A percentile compares a stretch with the other conserved stretches of the same genome.
These are phyloP conservation scores for Chrysolina americana DNA, from an alignment of 2,888 invertebrate genomes.

Conservation along the genomic window DNA sequence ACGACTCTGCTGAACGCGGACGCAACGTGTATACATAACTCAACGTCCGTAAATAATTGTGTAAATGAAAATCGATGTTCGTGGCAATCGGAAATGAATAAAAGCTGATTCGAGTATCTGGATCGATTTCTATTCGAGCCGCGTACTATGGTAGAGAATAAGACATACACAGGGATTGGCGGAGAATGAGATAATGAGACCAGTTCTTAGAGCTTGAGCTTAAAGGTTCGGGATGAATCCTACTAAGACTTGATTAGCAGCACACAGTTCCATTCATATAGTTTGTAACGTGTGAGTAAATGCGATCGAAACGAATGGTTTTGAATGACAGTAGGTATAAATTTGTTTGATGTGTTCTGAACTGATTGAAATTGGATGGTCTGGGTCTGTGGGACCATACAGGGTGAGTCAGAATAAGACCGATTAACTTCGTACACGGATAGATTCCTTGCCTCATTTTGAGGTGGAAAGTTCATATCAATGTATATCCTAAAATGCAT, in stretches of 20 bases:
- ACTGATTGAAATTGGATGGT: too few relatives aligned
- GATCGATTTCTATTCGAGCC: not conserved
- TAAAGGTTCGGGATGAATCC: not conserved
- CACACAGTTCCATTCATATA: not conserved
- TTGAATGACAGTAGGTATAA: too few relatives aligned
- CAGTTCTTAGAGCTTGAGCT: not conserved
- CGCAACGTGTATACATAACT: not conserved
- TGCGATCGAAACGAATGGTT: not conserved
- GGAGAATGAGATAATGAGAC: not conserved
- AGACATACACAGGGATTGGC: not conserved
- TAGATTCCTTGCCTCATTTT: too few relatives aligned
- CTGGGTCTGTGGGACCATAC: too few relatives aligned
- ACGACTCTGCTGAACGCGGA: too few relatives aligned
- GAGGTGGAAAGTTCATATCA: too few relatives aligned
- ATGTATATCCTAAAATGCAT: too few relatives aligned
- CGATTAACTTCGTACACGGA: too few relatives aligned
- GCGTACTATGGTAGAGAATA: not conserved
- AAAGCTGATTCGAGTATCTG: not conserved
- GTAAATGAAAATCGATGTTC: constrained; percentile 7
- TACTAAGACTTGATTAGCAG: not conserved
- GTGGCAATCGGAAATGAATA: not conserved
- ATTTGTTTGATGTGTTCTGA: too few relatives aligned
- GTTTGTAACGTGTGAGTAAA: not conserved
- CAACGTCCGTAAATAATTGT: not conserved
- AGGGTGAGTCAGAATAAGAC: too few relatives aligned